Evolutionary conservation across 2,113 vertebrate genomes (phyloP), one percentile per base, ranked within the genome.

Genomic region (Oryzias melastigma): DNA sequence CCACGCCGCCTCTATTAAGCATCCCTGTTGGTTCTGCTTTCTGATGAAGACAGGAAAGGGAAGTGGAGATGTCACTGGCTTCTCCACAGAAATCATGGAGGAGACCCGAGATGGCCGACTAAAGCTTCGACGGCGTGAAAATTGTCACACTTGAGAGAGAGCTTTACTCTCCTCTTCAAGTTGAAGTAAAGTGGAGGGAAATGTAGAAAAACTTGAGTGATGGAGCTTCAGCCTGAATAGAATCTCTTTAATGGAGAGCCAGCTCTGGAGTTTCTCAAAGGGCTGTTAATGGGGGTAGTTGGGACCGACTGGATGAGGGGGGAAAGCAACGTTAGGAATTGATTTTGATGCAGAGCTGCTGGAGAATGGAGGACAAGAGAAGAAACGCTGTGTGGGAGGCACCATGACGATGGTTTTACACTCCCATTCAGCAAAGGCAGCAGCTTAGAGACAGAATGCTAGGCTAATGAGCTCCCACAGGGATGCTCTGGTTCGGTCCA

Each of bases 391-490:
- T n/a, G 65, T 58, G 59, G 68, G 54, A 75, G 64, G 74, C 40
- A 29, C 44, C 58, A 0, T 10, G 18, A 50, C 14, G 4, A 70
- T 16, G 4, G 61, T 73, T 78, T 75, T 73, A 66, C 67, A 61
- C 49, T 63, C 27, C 22, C 51, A 10, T 82, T 82, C 78, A 78
- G 75, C 87, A 60, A 62, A 75, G 42, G 64, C 64, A 47, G 76
- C 76, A 78, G 78, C 81, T 65, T 71, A 19, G 62, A 72, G 73
- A 63, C 73, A 52, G 57, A 57, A 85, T 80, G 79, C 76, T 77
- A 81, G 72, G 76, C 65, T 91, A 90, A 91, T 91, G 87, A 91
- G 86, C 64, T 89, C 88, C 87, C 81, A 10, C 22, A 85, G 88
- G 88, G 89, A 35, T 42, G 52, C 2, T 14, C 58, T 68, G 45